A percentile compares a stretch with the other conserved stretches of the same genome.
Evolutionary conservation across 1,140 invertebrate species (phyloP).

Genomic region (Euglossa dilemma): DNA sequence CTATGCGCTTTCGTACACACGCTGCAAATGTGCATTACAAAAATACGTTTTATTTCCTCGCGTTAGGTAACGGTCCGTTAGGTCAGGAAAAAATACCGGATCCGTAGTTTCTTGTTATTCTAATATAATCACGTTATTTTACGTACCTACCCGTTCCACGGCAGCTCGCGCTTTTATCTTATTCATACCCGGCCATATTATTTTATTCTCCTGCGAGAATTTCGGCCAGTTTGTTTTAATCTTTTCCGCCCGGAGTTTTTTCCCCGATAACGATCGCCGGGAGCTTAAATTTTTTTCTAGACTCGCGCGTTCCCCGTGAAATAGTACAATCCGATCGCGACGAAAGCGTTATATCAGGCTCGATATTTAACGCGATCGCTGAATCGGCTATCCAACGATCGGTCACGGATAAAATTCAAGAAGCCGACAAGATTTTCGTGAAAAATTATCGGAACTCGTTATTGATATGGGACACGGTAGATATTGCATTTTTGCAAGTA

Average conservation of each 20-base stretch:
- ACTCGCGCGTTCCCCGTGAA: not conserved
- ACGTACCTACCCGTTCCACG: no score
- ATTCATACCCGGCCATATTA: not conserved
- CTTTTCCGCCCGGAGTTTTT: not conserved
- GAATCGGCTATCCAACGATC: not conserved
- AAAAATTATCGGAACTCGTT: not conserved
- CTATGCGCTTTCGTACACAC: not conserved
- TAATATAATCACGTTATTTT: not conserved
- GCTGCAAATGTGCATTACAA: not conserved
- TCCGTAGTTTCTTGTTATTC: not conserved
- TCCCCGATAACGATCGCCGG: not conserved
- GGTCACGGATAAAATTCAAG: not conserved
- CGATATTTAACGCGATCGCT: not conserved
- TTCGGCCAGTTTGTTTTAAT: conserved; percentile 9
- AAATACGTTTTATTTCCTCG: not conserved
- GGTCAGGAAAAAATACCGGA: not conserved
- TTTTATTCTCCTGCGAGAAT: not conserved
- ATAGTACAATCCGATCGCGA: not conserved
- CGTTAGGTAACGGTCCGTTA: not conserved
- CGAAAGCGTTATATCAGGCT: not conserved
- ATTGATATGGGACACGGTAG: no score
- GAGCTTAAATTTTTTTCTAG: not conserved
- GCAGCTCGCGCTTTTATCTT: not conserved
- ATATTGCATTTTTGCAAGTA: conserved; percentile 33
- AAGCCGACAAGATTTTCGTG: not conserved